Conservation (phyloP, 2,113 vertebrate genomes). For the Hymenochirus boettgeri region DNA sequence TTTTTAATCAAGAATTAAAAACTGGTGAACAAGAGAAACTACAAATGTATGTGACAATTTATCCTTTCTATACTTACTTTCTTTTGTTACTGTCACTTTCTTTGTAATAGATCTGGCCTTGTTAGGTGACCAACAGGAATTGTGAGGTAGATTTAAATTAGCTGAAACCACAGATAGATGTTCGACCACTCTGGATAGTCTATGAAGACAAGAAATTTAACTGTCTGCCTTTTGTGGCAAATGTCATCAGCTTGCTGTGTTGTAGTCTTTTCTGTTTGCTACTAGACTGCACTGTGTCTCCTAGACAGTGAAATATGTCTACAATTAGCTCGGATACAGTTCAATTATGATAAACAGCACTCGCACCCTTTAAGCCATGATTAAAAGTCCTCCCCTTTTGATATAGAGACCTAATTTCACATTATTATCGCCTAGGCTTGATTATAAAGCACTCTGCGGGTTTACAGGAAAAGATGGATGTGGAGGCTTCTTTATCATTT, state of each 20-base stretch:
- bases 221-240: not conserved
- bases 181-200: no score
- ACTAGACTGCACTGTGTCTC: conserved; percentile 58
- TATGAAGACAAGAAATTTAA: no score
- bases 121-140: no score
- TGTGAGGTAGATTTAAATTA: no score
- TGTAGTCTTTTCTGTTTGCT: conserved; percentile 38
- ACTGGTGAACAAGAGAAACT: no score
- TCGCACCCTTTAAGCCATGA: conserved; percentile 91
- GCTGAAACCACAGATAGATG: no score
- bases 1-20: no score
- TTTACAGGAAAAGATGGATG: conserved; percentile 65
- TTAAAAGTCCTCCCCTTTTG: conserved; percentile 89
- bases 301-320: conserved; percentile 95
- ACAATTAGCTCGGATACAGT: conserved; percentile 96
- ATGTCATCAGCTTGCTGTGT: not conserved
- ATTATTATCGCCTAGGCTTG: conserved; percentile 84
- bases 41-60: no score
- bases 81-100: no score
- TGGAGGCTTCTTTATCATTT: conserved; percentile 87
- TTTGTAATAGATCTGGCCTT: no score
- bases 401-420: conserved; percentile 96
- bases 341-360: conserved; percentile 93
- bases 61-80: no score
- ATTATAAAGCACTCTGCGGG: conserved; percentile 74